Evolutionary conservation across 2,888 invertebrate species (phyloP).

Genomic region (Drosophila pegasa): DNA sequence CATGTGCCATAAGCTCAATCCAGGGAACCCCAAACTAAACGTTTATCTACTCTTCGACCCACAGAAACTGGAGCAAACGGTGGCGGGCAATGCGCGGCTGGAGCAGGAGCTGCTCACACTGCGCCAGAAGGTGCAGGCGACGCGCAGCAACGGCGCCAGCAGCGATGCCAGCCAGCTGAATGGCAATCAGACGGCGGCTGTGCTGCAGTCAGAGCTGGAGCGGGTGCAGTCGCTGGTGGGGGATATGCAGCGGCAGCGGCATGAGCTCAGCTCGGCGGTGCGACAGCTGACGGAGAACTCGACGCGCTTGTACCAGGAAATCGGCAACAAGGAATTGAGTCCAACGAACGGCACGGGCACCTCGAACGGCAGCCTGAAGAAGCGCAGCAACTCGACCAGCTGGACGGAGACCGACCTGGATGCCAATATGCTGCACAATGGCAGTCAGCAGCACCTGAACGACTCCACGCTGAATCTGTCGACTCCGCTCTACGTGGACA

Average conservation of each 20-base stretch:
- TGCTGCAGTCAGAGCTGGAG: conserved; percentile 92
- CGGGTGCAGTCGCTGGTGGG: conserved; percentile 94
- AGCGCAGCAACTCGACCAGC: conserved; percentile 87
- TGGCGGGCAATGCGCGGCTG: conserved; percentile 94
- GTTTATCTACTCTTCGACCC: neutral
- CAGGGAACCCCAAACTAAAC: conserved; percentile 18
- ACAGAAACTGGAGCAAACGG: conserved; percentile 95
- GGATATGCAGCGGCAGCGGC: conserved; percentile 93
- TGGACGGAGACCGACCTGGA: conserved; percentile 97
- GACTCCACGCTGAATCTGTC: conserved; percentile 82
- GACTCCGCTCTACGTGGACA: conserved; percentile 90
- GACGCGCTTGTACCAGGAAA: conserved; percentile 88
- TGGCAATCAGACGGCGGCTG: conserved; percentile 86
- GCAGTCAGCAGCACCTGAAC: conserved; percentile 89
- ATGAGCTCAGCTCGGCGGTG: conserved; percentile 94
- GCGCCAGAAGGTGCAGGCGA: conserved; percentile 92
- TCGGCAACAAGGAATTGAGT: conserved; percentile 85
- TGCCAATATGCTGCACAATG: conserved; percentile 87
- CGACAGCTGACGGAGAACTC: conserved; percentile 93
- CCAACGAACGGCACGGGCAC: conserved; percentile 51
- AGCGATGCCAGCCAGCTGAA: conserved; percentile 84
- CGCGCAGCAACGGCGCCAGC: conserved; percentile 86
- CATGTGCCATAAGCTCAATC: conserved; percentile 46
- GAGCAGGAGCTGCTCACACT: conserved; percentile 94
- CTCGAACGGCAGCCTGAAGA: conserved; percentile 84